These are phyloP conservation scores for Lanius ludovicianus DNA, from an alignment of 2,113 vertebrate species.

Conservation along the genomic window DNA sequence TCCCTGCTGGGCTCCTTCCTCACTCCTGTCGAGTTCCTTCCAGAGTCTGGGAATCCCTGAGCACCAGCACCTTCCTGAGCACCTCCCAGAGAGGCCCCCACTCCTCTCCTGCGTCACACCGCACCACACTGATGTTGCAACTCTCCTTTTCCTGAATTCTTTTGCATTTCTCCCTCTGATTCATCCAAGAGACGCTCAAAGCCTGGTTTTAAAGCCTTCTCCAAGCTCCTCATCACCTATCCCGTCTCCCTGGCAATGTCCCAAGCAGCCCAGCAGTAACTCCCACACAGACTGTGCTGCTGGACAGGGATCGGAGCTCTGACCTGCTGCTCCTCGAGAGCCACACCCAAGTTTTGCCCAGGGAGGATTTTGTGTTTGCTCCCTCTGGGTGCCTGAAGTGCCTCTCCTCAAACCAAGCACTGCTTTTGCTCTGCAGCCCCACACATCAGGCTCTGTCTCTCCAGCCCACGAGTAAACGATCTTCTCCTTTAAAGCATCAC, in stretches of 20 bases:
- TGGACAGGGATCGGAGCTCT: background rate
- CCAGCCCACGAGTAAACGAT: accelerated
- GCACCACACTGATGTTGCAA: background rate
- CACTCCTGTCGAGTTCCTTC: accelerated
- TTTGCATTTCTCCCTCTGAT: background rate
- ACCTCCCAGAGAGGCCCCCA: background rate
- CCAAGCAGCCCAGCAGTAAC: background rate
- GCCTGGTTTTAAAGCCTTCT: background rate
- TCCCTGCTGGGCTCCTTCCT: background rate
- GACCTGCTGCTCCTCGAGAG: background rate
- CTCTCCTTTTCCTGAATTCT: background rate
- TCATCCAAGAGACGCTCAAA: accelerated
- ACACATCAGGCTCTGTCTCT: background rate
- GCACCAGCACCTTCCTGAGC: background rate
- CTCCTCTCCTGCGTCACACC: background rate
- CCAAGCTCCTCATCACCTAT: background rate
- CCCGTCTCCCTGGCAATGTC: background rate
- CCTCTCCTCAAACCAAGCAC: background rate
- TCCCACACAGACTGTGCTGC: background rate
- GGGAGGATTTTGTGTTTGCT: background rate
- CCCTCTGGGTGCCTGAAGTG: background rate
- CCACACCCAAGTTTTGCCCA: background rate
- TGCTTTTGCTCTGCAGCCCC: background rate
- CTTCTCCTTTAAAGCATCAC: background rate
- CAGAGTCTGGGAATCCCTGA: background rate